Evolutionary conservation across 1,140 invertebrate species (phyloP).

Genomic region (Nymphalis io): DNA sequence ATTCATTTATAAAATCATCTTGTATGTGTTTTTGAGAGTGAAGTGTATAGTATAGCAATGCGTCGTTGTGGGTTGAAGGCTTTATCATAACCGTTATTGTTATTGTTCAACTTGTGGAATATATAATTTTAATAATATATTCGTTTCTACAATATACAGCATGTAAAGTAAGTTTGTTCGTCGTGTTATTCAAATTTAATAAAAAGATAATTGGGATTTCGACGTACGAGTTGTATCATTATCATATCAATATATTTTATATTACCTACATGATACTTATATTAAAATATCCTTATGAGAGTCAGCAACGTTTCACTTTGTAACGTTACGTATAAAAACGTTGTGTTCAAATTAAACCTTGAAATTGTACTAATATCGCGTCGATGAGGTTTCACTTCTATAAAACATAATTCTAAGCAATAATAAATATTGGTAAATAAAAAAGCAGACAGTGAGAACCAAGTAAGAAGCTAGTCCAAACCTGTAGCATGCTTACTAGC

Average conservation of each 20-base stretch:
- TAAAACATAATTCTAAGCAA: not conserved
- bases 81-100: slow-evolving; percentile 1
- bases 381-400: too few relatives aligned
- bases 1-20: too few relatives aligned
- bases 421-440: not conserved
- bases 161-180: not conserved
- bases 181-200: not conserved
- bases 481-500: slow-evolving; percentile 18
- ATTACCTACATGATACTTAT: too few relatives aligned
- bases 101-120: not conserved
- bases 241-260: too few relatives aligned
- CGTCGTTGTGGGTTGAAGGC: not conserved
- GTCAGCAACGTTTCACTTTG: too few relatives aligned
- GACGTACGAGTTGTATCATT: too few relatives aligned
- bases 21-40: too few relatives aligned
- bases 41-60: too few relatives aligned
- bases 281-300: too few relatives aligned
- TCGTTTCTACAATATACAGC: not conserved
- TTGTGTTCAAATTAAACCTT: too few relatives aligned
- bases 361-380: too few relatives aligned
- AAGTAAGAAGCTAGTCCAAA: slow-evolving; percentile 11
- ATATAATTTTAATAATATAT: not conserved
- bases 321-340: too few relatives aligned
- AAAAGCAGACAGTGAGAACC: not conserved
- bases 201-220: not conserved